Base-by-base conservation (phyloP, 2,888 invertebrate genomes). In the Cheilosia urbana region DNA sequence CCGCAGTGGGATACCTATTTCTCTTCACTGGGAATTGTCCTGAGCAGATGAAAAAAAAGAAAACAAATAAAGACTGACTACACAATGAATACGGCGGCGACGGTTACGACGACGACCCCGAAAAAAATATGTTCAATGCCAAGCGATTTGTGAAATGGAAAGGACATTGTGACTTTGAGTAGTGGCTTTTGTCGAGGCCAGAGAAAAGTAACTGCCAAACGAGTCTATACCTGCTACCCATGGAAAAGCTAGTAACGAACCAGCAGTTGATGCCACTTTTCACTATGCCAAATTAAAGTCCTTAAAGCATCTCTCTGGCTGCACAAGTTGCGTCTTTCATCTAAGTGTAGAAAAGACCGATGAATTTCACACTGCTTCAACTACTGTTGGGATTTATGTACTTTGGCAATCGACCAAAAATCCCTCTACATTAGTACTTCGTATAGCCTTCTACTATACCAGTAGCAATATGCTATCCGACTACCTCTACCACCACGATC, bases 341-440 rank as follows among this genome's bases (percentile, higher is more conserved):
- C 34, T 42, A 69, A 62, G 68, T 77, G 63, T 55, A 7, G 45
- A 57, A 71, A 58, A 71, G 78, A 71, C 78, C 71, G 78, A 78
- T 79, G 78, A 79, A 65, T 79, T 79, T 79, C 71, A 65, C 78
- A 72, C 78, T 78, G 47, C 69, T 57, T 49, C 69, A 63, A 45
- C 65, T 72, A 49, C 71, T 63, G 57, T 58, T 72, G 57, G 37
- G 78, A 79, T 79, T 79, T 79, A 72, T 79, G 78, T 63, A 72
- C 78, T 72, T 79, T 79, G 78, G 78, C 71, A 79, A 79, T 72
- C 65, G 78, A 79, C 78, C 78, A 79, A 71, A 77, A 65, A 58
- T 65, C 71, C 71, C 40, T 71, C 45, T 58, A 79, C 71, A 79
- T 79, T 79, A 79, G 65, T 71, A 63, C 71, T 58, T 51, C 55